These are phyloP conservation scores for Benitochromis conjunctus DNA, from an alignment of 2,113 vertebrate genomes.

Conservation along the genomic window DNA sequence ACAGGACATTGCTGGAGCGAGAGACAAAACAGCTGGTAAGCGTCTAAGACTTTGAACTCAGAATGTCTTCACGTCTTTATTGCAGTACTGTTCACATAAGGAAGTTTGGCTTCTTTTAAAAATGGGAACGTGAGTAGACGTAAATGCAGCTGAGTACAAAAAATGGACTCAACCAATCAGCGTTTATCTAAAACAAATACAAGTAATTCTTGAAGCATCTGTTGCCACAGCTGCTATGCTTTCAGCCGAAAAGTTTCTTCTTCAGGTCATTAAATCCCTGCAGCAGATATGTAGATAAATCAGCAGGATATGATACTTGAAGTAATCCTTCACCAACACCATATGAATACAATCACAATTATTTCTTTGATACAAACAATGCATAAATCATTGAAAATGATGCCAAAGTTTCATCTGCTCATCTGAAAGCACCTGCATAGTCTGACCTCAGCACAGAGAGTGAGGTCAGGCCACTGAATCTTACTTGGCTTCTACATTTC, in stretches of 20 bases:
- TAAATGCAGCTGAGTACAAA: neutral
- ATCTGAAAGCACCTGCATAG: neutral
- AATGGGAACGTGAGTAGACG: neutral
- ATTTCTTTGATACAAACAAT: neutral
- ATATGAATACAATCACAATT: neutral
- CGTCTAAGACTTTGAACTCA: neutral
- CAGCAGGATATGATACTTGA: neutral
- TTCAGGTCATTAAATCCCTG: neutral
- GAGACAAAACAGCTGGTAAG: slow-evolving; percentile 25
- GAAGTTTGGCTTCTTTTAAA: neutral
- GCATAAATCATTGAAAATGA: neutral
- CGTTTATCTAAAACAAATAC: neutral
- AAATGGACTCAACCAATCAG: neutral
- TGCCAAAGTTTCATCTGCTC: neutral
- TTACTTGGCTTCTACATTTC: neutral
- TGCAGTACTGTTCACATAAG: neutral
- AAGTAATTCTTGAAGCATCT: neutral
- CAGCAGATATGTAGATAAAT: neutral
- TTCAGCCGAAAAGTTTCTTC: neutral
- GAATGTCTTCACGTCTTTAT: neutral
- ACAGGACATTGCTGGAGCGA: slow-evolving; percentile 12
- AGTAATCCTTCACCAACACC: neutral
- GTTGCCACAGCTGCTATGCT: neutral
- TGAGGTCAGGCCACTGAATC: neutral
- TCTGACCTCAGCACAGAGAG: neutral